Evolutionary conservation across 2,113 vertebrate genomes (phyloP), one percentile per base, ranked within the genome.

Genomic region (Sprattus sprattus): DNA sequence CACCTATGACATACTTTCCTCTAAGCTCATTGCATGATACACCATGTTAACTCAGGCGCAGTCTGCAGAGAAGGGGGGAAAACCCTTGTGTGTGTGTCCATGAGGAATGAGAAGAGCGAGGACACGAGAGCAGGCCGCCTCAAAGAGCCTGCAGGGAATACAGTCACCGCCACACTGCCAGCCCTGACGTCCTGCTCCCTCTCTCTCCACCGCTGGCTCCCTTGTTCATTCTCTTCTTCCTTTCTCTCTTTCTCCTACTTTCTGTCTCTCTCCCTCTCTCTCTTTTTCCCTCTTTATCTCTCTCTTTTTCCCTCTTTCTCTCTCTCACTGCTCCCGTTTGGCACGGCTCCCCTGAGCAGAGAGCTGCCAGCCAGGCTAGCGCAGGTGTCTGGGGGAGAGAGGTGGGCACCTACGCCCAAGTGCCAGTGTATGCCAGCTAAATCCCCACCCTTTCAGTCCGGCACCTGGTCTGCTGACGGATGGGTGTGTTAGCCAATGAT

Each of bases 401-500:
- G 81, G 6, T n/a, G 46, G 64, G 81, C 82, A 60, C 80, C 49
- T 22, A 11, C 46, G 50, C 83, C 84, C 82, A 84, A 88, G 83
- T 84, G 85, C 82, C 89, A 85, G 89, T 75, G 16, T 32, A 32
- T 60, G 54, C 54, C 64, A 32, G 64, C 22, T 49, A 46, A 39
- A 84, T 81, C 81, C 57, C 46, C 44, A 54, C 52, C 67, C 84
- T 52, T 81, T 86, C 82, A 80, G 82, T 64, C 28, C 28, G 81
- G 90, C 87, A 90, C 86, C 87, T 88, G 88, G 85, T 45, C 60
- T 44, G 57, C 18, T 81, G 84, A 87, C 83, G 81, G 60, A 86
- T 84, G 85, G 45, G 78, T 52, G 81, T 86, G 88, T 89, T 86
- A 80, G 75, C 11, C 25, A 60, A 81, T 88, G 81, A 87, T 86